These are phyloP conservation scores for Tetramorium simillimum DNA, from an alignment of 1,140 invertebrate species.

Conservation along the genomic window DNA sequence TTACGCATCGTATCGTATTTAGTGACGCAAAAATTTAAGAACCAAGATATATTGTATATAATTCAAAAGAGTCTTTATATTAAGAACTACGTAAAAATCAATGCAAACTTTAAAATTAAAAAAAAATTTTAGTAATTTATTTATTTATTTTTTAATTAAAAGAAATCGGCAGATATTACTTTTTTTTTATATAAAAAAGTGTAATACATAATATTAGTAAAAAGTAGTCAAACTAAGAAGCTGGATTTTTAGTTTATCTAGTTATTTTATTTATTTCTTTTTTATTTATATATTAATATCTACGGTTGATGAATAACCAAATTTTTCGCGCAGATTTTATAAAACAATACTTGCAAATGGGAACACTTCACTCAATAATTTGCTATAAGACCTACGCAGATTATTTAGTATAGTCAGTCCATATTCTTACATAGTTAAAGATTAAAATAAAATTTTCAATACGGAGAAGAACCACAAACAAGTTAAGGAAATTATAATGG, in stretches of 20 bases:
- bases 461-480: not conserved
- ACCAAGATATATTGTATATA: not conserved
- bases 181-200: not conserved
- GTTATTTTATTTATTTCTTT: not conserved
- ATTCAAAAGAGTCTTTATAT: not conserved
- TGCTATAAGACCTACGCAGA: not conserved
- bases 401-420: slow-evolving; percentile 29
- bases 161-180: not conserved
- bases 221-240: not conserved
- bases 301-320: not conserved
- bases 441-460: not conserved
- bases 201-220: not conserved
- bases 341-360: not conserved
- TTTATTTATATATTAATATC: slow-evolving; percentile 8
- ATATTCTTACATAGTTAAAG: slow-evolving; percentile 38
- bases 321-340: not conserved
- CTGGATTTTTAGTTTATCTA: not conserved
- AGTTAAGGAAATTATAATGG: slow-evolving; percentile 1
- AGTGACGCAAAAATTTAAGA: not conserved
- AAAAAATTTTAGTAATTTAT: not conserved
- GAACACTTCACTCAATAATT: slow-evolving; percentile 6
- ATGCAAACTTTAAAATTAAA: not conserved
- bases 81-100: not conserved
- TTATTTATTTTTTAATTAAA: not conserved
- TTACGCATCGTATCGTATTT: not conserved